These are phyloP conservation scores for Autographa gamma DNA, from an alignment of 2,888 invertebrate species.

Conservation along the genomic window DNA sequence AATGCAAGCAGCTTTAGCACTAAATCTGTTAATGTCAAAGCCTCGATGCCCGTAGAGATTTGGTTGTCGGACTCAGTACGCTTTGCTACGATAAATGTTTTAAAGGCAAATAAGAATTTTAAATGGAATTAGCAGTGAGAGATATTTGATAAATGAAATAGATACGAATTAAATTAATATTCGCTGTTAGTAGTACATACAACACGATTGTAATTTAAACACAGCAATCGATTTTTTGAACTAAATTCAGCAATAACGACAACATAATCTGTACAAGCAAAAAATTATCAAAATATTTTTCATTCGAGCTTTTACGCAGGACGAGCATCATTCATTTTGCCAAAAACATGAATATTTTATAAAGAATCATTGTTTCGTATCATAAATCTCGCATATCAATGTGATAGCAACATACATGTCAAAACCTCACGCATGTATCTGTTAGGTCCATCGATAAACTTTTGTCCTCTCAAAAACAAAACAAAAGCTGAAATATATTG, in stretches of 20 bases:
- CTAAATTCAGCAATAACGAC: too few species aligned
- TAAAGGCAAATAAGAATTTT: background rate
- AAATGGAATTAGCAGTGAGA: background rate
- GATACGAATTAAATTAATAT: background rate
- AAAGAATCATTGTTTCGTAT: slow-evolving; percentile 1
- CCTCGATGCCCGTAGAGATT: slow-evolving; percentile 28
- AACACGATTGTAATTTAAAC: too few species aligned
- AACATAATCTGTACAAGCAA: background rate
- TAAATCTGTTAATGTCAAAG: slow-evolving; percentile 47
- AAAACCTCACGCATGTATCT: background rate
- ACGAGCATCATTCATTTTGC: background rate
- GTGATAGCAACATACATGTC: background rate
- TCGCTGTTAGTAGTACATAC: too few species aligned
- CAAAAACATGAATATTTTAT: background rate
- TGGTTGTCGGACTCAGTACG: slow-evolving; percentile 11
- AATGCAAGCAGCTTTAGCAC: slow-evolving; percentile 11
- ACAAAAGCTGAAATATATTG: background rate
- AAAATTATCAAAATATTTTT: background rate
- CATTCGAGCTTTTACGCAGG: background rate
- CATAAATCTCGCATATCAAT: background rate
- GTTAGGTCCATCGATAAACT: background rate
- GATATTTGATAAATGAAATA: background rate
- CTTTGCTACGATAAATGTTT: slow-evolving; percentile 1
- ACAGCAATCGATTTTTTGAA: too few species aligned
- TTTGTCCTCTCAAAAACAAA: background rate